Base-by-base conservation (phyloP, 2,113 vertebrate species). In the Coracopsis vasa region DNA sequence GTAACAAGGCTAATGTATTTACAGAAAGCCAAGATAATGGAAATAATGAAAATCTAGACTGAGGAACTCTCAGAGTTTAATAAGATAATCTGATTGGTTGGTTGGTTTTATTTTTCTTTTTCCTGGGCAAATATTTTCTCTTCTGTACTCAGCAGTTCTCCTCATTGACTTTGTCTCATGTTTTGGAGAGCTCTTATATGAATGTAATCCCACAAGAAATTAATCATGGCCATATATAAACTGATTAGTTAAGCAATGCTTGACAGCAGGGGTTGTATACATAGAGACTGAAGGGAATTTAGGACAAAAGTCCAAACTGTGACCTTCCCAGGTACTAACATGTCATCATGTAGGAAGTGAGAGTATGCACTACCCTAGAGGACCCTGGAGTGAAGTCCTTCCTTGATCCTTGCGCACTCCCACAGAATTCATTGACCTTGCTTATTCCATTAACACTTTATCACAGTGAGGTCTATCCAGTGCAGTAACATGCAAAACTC, bases 171-270 rank as follows among this genome's bases (percentile, higher is more conserved):
- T 96, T 92, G 67, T 83, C 14, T 2, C 81, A 5, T 37, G 53
- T 75, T 65, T 65, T 56, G 0, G 54, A 88, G 27, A 86, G 18
- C 35, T 78, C 47, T 72, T 86, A 23, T 19, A 67, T 67, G 64
- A 93, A 64, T 44, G 35, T 13, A 90, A 71, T 92, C 92, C 94
- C 94, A 80, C 21, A 93, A 96, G 95, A 94, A 94, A 96, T 97
- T 95, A 96, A 86, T 13, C 39, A 56, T 41, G 72, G 45, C 19
- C 72, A 60, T 58, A 84, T 84, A 71, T 54, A 94, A 95, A 90
- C 56, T 93, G 86, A 67, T 91, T 90, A 89, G 82, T 72, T 88
- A 86, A 95, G 60, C 64, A 90, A 33, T 80, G 37, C 50, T 64
- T 89, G 89, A 84, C 91, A 94, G 39, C 72, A 88, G 44, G 16